Conservation (phyloP, 2,113 vertebrate species). For the Phalacrocorax pelagicus region DNA sequence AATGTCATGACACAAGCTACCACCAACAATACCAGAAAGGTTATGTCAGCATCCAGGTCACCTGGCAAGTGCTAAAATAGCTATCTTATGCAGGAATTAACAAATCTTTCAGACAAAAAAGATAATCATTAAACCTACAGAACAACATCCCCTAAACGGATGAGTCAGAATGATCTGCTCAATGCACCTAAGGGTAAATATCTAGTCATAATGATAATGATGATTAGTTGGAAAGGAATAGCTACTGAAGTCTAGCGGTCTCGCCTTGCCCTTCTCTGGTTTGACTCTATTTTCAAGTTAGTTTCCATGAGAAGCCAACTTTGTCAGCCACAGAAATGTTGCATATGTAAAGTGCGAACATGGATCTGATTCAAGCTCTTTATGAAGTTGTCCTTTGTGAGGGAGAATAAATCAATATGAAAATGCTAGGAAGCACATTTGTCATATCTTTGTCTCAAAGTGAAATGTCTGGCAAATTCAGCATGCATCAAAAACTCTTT, state of each 20-base stretch:
- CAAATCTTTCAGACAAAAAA: slow-evolving; percentile 27
- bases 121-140: neutral
- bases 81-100: slow-evolving; percentile 7
- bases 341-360: neutral
- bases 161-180: slow-evolving; percentile 22
- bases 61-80: neutral
- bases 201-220: slow-evolving; percentile 24
- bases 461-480: slow-evolving; percentile 8
- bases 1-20: neutral
- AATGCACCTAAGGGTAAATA: neutral
- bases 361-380: slow-evolving; percentile 43
- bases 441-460: neutral
- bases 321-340: neutral
- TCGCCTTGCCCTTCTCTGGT: neutral
- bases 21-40: neutral
- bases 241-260: neutral
- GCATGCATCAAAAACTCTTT: neutral
- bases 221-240: neutral
- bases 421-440: slow-evolving; percentile 12
- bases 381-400: slow-evolving; percentile 8
- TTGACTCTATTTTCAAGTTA: neutral
- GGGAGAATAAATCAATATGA: slow-evolving; percentile 6
- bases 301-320: neutral
- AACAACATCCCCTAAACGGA: neutral
- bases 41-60: neutral